Base-by-base conservation (phyloP, 2,888 invertebrate genomes). In the Ptychoptera albimana region DNA sequence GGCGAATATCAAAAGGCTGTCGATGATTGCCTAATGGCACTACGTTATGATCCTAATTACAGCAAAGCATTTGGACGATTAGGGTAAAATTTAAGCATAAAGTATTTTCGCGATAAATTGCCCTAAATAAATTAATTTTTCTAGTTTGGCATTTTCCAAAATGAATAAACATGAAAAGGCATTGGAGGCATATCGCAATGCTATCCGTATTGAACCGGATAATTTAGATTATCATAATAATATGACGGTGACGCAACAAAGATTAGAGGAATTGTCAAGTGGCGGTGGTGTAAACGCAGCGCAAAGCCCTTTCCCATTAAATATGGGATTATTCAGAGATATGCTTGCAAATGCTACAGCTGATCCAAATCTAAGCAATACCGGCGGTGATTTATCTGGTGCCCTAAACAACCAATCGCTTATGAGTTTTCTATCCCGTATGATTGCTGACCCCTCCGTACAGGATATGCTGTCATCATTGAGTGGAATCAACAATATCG, bases 11-110 rank as follows among this genome's bases (percentile, higher is more conserved):
- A 79, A 45, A 73, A 77, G 48, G 91, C 94, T 10, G 82, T 97
- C 43, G 77, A 79, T 43, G 97, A 98, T 66, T 96, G 94, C 61
- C 79, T 83, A 54, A 79, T 79, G 38, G 94, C 98, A 6, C 71
- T 98, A 44, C 73, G 77, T 31, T 75, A 96, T 52, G 93, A 97
- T 63, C 82, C 89, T 1, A 75, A 77, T 48, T 98, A 98, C 65
- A 82, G 91, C 54, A 96, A 97, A 68, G 96, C 94, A 5, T 93
- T 89, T 65, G 89, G 92, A 2, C 77, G 96, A 47, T 75, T 94
- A 61, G 96, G 87, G 66, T 61, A 48, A 42, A 16, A 30, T 11
- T 38, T 41, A 5, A 11, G 7, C 29, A 8, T 30, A 14, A 13
- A 11, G 34, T 15, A 8, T 14, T 43, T 46, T 30, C 39, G 36